Evolutionary conservation across 2,797 vertebrate species (phyloP), one percentile per base, ranked within the genome.

Genomic region (Enteromius thamalakanensis): DNA sequence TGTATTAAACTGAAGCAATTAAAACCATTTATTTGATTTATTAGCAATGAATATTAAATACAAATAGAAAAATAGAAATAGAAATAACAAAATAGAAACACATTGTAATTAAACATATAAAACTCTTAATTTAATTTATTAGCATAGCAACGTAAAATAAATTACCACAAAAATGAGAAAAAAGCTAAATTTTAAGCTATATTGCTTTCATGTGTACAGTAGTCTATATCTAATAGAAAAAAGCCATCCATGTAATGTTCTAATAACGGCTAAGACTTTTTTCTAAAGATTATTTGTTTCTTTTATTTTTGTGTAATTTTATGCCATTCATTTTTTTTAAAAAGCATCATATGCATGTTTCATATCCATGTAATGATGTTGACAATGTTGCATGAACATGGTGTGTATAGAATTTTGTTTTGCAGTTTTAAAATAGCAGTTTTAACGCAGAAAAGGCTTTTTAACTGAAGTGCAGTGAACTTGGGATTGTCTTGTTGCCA

Each of bases 401-500:
- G 19, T 53, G 49, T 32, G 4, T 75, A 19, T 75, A 26, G 23
- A 4, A 60, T 26, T 60, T 60, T 53, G 9, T 42, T 60, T 14
- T 5, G 55, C 55, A 60, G 55, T 60, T 55, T 21, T 21, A 34
- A 9, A 26, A 53, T 55, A 60, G 23, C 19, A 60, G 74, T 40
- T 53, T 55, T 75, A 53, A 75, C 3, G 51, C 29, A 55, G 51
- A 7, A n/a, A 21, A 55, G 9, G 29, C 32, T 8, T 62, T 76
- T 77, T 64, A 8, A 45, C 55, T 47, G 26, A 58, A 40, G 23
- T 40, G 34, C 53, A 58, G 9, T 19, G 37, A 42, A 62, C 3
- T 29, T 77, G n/a, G 55, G 23, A 62, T 60, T 29, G n/a, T 76
- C 2, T 62, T 77, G 53, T 29, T 77, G 37, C 55, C 37, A 62